Evolutionary conservation across 1,140 invertebrate genomes (phyloP).

Genomic region (Atta cephalotes): DNA sequence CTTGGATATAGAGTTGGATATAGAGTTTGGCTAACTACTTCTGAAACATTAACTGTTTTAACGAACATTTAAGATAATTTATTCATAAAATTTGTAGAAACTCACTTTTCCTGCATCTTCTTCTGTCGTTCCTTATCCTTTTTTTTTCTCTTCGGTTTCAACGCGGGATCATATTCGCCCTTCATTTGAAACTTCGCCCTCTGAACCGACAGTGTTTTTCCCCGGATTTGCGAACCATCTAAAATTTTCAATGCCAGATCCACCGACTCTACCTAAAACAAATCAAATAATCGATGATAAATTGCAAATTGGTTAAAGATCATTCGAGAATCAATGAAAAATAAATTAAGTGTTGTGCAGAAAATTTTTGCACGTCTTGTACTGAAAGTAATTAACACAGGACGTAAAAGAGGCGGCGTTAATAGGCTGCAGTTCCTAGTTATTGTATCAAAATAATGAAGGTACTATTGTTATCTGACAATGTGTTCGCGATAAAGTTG

Average conservation of each 20-base stretch:
- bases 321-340: not conserved
- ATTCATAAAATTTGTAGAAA: conserved; percentile 42
- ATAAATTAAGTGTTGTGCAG: not conserved
- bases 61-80: not conserved
- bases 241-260: conserved; percentile 96
- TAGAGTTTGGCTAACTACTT: too few species aligned
- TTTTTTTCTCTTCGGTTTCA: conserved; percentile 97
- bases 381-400: conserved; percentile 62
- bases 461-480: conserved; percentile 50
- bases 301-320: not conserved
- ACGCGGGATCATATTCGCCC: conserved; percentile 95
- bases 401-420: conserved; percentile 66
- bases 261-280: conserved; percentile 95
- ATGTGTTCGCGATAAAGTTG: conserved; percentile 15
- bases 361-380: conserved; percentile 26
- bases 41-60: not conserved
- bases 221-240: conserved; percentile 94
- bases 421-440: conserved; percentile 64
- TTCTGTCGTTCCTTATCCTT: conserved; percentile 96
- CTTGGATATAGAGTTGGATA: too few species aligned
- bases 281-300: conserved; percentile 61
- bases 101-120: conserved; percentile 96
- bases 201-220: conserved; percentile 94
- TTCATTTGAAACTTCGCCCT: conserved; percentile 98
- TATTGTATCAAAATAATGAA: conserved; percentile 52